phyloP scores from a whole-genome alignment of 2,113 vertebrate genomes.

The Ahaetulla prasina region DNA sequence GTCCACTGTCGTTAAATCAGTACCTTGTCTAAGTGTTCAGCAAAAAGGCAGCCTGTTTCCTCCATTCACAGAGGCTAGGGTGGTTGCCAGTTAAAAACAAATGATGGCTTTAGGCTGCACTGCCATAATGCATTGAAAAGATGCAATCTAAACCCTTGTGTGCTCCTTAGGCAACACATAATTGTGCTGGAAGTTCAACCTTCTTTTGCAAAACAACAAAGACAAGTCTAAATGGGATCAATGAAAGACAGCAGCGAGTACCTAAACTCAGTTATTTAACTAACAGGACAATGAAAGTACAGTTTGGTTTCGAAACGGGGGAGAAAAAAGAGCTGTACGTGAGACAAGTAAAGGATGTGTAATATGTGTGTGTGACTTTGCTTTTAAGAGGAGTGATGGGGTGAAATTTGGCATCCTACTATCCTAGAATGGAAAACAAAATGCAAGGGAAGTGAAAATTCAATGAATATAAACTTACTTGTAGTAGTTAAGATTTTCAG shows the following conservation, averaged over 20 bases:
- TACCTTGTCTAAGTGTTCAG: slow-evolving; percentile 76
- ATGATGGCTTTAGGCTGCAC: slow-evolving; percentile 71
- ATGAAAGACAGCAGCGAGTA: slow-evolving; percentile 44
- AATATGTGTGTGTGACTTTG: slow-evolving; percentile 32
- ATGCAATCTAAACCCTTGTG: slow-evolving; percentile 65
- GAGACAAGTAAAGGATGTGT: neutral
- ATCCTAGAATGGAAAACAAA: slow-evolving; percentile 1
- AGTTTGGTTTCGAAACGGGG: slow-evolving; percentile 17
- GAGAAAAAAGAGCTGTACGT: neutral
- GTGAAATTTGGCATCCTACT: slow-evolving; percentile 41
- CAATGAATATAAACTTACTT: neutral
- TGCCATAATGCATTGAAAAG: slow-evolving; percentile 73
- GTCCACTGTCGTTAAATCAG: slow-evolving; percentile 94
- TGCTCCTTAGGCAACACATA: slow-evolving; percentile 63
- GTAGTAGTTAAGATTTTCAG: neutral
- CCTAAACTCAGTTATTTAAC: slow-evolving; percentile 34
- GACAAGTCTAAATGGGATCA: slow-evolving; percentile 49
- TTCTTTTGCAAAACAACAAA: slow-evolving; percentile 62
- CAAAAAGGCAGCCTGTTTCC: slow-evolving; percentile 81
- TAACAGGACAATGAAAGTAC: slow-evolving; percentile 29
- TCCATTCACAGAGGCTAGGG: slow-evolving; percentile 64
- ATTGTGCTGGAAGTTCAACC: slow-evolving; percentile 57
- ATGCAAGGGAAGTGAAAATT: neutral
- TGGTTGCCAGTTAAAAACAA: slow-evolving; percentile 75
- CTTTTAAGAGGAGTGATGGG: slow-evolving; percentile 37